These are phyloP conservation scores for Paramisgurnus dabryanus DNA, from an alignment of 2,113 vertebrate genomes.

Conservation along the genomic window DNA sequence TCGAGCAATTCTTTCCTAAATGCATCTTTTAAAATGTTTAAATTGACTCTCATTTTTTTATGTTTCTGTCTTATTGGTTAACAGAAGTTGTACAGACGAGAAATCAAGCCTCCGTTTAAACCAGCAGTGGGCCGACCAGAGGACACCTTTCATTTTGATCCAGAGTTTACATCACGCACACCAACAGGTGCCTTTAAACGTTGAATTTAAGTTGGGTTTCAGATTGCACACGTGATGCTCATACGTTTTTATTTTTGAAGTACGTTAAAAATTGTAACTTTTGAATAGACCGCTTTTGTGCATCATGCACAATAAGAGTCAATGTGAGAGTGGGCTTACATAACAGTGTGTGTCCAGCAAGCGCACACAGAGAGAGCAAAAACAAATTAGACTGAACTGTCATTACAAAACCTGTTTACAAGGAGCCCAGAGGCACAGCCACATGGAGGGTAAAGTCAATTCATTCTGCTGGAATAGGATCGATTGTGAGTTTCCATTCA, in stretches of 20 bases:
- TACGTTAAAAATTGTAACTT: neutral
- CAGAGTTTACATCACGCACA: slow-evolving; percentile 93
- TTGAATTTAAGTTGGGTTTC: neutral
- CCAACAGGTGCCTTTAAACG: slow-evolving; percentile 84
- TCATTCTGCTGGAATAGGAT: slow-evolving; percentile 23
- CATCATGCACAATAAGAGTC: neutral
- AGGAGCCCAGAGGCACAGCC: neutral
- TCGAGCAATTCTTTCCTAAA: neutral
- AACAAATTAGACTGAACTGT: slow-evolving; percentile 7
- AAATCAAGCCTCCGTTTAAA: slow-evolving; percentile 92
- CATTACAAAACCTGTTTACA: slow-evolving; percentile 6
- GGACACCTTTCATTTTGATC: slow-evolving; percentile 97
- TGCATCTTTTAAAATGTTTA: neutral
- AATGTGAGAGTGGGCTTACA: slow-evolving; percentile 16
- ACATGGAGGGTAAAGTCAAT: slow-evolving; percentile 20
- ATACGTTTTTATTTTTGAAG: neutral
- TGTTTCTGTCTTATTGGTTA: slow-evolving; percentile 26
- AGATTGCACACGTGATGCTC: neutral
- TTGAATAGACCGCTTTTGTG: neutral
- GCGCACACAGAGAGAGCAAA: neutral
- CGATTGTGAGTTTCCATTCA: slow-evolving; percentile 38
- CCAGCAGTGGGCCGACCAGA: slow-evolving; percentile 92
- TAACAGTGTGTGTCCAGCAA: slow-evolving; percentile 26
- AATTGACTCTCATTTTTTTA: neutral
- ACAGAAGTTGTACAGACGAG: slow-evolving; percentile 89